phyloP scores from a whole-genome alignment of 2,797 vertebrate species.

The Leuciscus waleckii region DNA sequence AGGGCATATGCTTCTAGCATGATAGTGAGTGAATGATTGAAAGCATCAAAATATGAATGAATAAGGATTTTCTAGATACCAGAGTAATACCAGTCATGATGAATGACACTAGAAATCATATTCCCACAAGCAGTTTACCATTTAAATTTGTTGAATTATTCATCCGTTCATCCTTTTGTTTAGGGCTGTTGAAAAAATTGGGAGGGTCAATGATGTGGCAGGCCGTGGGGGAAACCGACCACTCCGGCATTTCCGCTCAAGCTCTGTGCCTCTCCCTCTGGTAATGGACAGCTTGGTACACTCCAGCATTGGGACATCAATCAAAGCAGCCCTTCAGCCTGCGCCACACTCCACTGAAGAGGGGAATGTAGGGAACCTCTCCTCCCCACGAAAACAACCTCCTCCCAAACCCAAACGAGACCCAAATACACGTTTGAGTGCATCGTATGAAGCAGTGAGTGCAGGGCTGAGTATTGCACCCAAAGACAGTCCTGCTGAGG shows the following conservation, averaged over 20 bases:
- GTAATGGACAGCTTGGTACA: slow-evolving; percentile 83
- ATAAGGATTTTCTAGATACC: slow-evolving; percentile 2
- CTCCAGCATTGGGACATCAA: slow-evolving; percentile 75
- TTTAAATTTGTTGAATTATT: slow-evolving; percentile 40
- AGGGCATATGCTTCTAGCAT: slow-evolving; percentile 4
- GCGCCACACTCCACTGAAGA: slow-evolving; percentile 84
- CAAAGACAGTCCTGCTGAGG: slow-evolving; percentile 86
- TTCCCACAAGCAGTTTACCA: background rate
- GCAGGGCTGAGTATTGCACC: slow-evolving; percentile 88
- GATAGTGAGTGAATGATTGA: slow-evolving; percentile 1
- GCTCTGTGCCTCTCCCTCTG: slow-evolving; percentile 82
- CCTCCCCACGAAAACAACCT: slow-evolving; percentile 95
- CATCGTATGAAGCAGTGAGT: slow-evolving; percentile 94
- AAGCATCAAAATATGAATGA: background rate
- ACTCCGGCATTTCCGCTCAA: slow-evolving; percentile 83
- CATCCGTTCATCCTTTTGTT: slow-evolving; percentile 50
- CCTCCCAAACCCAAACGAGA: slow-evolving; percentile 98
- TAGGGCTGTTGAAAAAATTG: slow-evolving; percentile 84
- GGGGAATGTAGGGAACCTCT: slow-evolving; percentile 71
- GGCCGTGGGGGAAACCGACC: slow-evolving; percentile 72
- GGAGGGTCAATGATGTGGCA: slow-evolving; percentile 75
- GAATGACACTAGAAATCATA: slow-evolving; percentile 8
- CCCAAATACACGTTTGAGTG: slow-evolving; percentile 94
- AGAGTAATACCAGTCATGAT: background rate
- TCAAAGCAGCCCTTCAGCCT: slow-evolving; percentile 86